Percentiles rank a stretch among this genome's conserved stretches.
Evolutionary conservation across 2,113 vertebrate genomes (phyloP).

Genomic region (Elachura formosa): DNA sequence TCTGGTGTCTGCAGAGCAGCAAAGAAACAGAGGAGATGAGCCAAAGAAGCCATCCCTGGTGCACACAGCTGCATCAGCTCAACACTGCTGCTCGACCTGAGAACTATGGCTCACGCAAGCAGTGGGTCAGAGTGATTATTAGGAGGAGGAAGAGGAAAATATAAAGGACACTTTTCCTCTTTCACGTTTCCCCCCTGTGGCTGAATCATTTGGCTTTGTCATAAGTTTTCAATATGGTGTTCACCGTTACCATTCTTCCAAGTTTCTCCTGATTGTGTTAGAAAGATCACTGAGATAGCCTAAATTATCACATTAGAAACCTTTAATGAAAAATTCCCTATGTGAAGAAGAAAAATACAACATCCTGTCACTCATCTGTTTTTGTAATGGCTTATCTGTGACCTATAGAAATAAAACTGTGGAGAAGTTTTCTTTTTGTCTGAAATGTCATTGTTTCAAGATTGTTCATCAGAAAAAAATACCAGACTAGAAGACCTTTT

Average conservation of each 20-base stretch:
- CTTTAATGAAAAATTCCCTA: background rate
- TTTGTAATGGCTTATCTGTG: background rate
- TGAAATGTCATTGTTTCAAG: background rate
- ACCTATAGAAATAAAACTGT: background rate
- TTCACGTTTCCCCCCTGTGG: accelerated
- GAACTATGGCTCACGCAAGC: background rate
- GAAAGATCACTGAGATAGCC: background rate
- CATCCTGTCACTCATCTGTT: background rate
- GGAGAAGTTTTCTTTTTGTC: background rate
- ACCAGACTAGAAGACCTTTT: background rate
- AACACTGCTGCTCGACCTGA: background rate
- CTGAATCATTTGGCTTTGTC: background rate
- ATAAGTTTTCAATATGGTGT: background rate
- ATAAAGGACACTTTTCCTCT: background rate
- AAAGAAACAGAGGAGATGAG: background rate
- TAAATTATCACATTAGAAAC: background rate
- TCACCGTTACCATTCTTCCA: background rate
- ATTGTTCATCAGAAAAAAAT: background rate
- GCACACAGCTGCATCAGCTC: background rate
- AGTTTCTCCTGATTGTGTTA: background rate
- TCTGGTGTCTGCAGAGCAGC: constrained; percentile 9
- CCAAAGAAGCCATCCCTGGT: background rate
- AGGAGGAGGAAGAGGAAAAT: background rate
- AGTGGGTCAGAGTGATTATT: too few species aligned
- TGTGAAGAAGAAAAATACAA: background rate